Evolutionary conservation across 2,888 invertebrate genomes (phyloP), one percentile per base, ranked within the genome.

Genomic region (Pterostichus madidus): DNA sequence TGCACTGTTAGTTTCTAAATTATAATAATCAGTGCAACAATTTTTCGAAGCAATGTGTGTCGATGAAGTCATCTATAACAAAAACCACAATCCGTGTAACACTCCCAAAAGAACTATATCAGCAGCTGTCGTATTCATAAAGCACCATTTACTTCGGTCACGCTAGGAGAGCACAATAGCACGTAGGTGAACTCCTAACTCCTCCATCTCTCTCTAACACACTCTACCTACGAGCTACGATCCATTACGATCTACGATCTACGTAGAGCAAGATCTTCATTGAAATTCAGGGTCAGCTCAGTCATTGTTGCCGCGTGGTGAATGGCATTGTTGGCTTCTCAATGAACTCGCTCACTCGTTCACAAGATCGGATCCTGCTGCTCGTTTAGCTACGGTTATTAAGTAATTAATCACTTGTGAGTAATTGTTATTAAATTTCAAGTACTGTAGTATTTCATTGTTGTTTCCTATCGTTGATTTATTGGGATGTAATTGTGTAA

Each of bases 311-410:
- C 31, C 46, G 10, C 3, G 24, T 56, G 11, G 24, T 73, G 17
- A 73, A 73, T 73, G 49, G 46, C 24, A 73, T 73, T 73, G 73
- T 73, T 64, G 64, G 52, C 39, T 52, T n/a, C 52, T 52, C 52
- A 52, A 52, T 52, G 52, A 52, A 52, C n/a, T n/a, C 39, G 39
- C 39, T 39, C 39, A 39, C 7, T 39, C 39, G 39, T 8, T 39
- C 39, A 39, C 7, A 0, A 6, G 39, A 6, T 39, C n/a, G 52
- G 52, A 5, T 52, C 13, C 13, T 52, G 52, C 13, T 13, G 13
- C 5, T 13, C 52, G 13, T 52, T 52, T 52, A 13, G 52, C 52
- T 1, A 13, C 39, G 39, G 39, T 52, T 52, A 61, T 61, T 17
- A 61, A 61, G 15, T 61, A 61, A 61, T 61, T 61, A 31, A 61